phyloP scores from a whole-genome alignment of 1,140 invertebrate species.

The Metaphire vulgaris region DNA sequence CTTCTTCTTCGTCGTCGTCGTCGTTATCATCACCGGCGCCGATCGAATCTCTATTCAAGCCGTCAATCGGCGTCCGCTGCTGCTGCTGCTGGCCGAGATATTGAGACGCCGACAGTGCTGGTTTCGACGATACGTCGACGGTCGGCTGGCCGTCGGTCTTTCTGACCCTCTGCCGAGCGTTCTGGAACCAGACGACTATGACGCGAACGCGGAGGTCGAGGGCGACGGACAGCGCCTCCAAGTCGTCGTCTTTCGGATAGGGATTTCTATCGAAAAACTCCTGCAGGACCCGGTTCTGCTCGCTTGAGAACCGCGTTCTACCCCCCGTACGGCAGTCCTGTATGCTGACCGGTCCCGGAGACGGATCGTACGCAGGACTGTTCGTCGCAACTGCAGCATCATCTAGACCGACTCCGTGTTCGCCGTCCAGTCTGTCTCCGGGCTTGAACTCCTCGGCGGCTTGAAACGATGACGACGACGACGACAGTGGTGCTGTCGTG shows the following conservation, averaged over 20 bases:
- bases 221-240: conserved; percentile 96
- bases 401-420: background rate
- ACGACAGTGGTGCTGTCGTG: background rate
- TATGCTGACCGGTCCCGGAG: conserved; percentile 30
- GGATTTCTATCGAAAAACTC: conserved; percentile 99
- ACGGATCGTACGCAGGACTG: too few relatives aligned
- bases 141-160: conserved; percentile 61
- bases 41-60: too few relatives aligned
- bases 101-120: conserved; percentile 94
- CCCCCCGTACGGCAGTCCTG: conserved; percentile 97
- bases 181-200: conserved; percentile 97
- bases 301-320: conserved; percentile 95
- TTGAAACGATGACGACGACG: too few relatives aligned
- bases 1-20: background rate
- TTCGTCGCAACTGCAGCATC: too few relatives aligned
- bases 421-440: background rate
- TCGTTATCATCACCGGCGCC: background rate
- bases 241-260: conserved; percentile 99
- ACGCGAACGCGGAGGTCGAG: conserved; percentile 83
- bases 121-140: conserved; percentile 58
- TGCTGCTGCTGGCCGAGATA: conserved; percentile 98
- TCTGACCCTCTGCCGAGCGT: conserved; percentile 96
- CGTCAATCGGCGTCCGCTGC: conserved; percentile 71
- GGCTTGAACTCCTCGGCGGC: background rate
- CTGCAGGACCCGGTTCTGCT: conserved; percentile 93